Evolutionary conservation across 2,113 vertebrate species (phyloP), one percentile per base, ranked within the genome.

Genomic region (Pangasianodon gigas): DNA sequence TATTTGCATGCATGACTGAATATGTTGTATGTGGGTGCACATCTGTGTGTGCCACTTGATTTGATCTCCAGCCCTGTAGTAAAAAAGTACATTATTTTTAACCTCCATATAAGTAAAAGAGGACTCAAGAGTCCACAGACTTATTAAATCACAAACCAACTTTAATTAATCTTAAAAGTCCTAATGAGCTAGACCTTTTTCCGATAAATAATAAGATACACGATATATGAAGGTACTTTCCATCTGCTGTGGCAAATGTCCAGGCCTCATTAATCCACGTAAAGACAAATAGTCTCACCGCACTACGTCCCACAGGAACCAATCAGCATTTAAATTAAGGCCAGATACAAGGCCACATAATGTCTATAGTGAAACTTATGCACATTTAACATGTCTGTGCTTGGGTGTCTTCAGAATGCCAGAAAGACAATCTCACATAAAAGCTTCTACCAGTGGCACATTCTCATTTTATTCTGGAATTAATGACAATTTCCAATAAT

Each of bases 311-410:
- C 74, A 46, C 74, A 77, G 74, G 44, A 77, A 77, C 41, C 74
- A 77, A 46, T 77, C 74, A 77, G 21, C 41, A 77, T 77, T 46
- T 46, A 77, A 46, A 77, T 77, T 77, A 77, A 77, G 74, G 74
- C 74, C 71, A 75, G 19, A 44, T 44, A 75, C 71, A 75, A 75
- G 71, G 37, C 7, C 37, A 77, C 1, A 71, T 6, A 74, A 41
- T 11, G 74, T 46, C 74, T 77, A 46, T 19, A 10, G 44, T 4
- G 9, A 46, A 46, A 77, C 41, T 1, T 46, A 24, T 75, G 71
- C 37, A 46, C 37, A 75, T 75, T 75, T 44, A 77, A 77, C 8
- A 77, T 5, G 41, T 77, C 8, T 77, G 41, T 46, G 74, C 46
- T 11, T 46, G 41, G 9, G 41, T 13, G 21, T 77, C 41, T 24